These are phyloP conservation scores for Pelecanoides urinatrix DNA, from an alignment of 2,113 vertebrate species.

Conservation along the genomic window DNA sequence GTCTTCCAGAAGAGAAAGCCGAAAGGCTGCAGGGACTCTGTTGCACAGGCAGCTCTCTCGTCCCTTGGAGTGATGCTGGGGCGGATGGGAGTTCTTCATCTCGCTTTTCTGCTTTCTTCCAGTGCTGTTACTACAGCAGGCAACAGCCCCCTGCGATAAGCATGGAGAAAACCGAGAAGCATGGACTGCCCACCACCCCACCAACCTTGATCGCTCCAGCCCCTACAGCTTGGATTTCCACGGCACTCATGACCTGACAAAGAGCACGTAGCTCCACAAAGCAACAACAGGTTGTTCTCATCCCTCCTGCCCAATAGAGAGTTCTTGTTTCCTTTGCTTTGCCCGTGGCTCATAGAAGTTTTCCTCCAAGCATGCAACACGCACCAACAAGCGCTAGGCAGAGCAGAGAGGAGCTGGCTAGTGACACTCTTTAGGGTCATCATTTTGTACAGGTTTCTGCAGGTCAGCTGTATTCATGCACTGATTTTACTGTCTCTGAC, in stretches of 20 bases:
- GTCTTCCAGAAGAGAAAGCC: not conserved
- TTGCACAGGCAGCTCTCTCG: not conserved
- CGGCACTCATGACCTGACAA: not conserved
- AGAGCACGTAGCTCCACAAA: not conserved
- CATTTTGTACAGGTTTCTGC: not conserved
- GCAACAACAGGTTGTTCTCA: not conserved
- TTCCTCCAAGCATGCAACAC: not conserved
- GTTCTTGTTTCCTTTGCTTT: not conserved
- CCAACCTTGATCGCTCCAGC: not conserved
- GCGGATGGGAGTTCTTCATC: not conserved
- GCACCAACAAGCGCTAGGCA: not conserved
- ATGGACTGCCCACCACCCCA: not conserved
- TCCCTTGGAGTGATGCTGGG: not conserved
- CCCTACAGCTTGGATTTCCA: not conserved
- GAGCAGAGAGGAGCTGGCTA: not conserved
- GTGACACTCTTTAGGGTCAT: not conserved
- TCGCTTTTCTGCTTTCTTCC: not conserved
- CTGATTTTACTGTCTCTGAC: not conserved
- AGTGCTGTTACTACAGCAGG: not conserved
- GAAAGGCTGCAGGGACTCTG: not conserved
- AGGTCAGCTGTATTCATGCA: not conserved
- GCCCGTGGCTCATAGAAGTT: not conserved
- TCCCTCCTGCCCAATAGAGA: not conserved
- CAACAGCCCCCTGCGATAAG: not conserved
- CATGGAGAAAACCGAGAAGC: not conserved